Conservation (phyloP, 2,888 invertebrate genomes). For the Lycophotia porphyrea region DNA sequence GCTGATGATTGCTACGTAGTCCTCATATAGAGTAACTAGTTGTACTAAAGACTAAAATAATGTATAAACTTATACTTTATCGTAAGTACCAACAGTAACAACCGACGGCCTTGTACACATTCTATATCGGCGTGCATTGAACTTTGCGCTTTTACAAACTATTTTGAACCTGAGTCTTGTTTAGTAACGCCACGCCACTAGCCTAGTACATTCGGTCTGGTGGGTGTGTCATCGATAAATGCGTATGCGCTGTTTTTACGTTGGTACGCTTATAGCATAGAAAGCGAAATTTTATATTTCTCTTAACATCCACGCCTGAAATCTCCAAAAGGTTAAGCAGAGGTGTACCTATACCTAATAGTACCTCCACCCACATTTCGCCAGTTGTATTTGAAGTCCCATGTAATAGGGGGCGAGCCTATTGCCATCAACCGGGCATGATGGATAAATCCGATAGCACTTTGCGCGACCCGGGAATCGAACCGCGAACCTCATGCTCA, state of each 20-base stretch:
- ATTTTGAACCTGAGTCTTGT: constrained; percentile 42
- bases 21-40: not conserved
- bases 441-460: too few relatives aligned
- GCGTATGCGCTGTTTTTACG: constrained; percentile 19
- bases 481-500: too few relatives aligned
- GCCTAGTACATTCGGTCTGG: constrained; percentile 12
- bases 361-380: too few relatives aligned
- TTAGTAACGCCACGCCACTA: constrained; percentile 15
- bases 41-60: not conserved
- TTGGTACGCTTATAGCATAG: not conserved
- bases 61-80: not conserved
- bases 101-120: constrained; percentile 53
- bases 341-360: too few relatives aligned
- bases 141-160: constrained; percentile 56
- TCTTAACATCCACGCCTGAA: too few relatives aligned
- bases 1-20: not conserved
- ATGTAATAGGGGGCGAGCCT: too few relatives aligned
- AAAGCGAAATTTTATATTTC: not conserved
- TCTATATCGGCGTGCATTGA: constrained; percentile 41
- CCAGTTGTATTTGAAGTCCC: too few relatives aligned
- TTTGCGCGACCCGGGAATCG: too few relatives aligned
- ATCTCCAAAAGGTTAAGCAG: too few relatives aligned
- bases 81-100: not conserved
- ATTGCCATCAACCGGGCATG: too few relatives aligned
- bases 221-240: constrained; percentile 55